phyloP scores from a whole-genome alignment of 2,113 vertebrate genomes.

The Lophochroa leadbeateri region DNA sequence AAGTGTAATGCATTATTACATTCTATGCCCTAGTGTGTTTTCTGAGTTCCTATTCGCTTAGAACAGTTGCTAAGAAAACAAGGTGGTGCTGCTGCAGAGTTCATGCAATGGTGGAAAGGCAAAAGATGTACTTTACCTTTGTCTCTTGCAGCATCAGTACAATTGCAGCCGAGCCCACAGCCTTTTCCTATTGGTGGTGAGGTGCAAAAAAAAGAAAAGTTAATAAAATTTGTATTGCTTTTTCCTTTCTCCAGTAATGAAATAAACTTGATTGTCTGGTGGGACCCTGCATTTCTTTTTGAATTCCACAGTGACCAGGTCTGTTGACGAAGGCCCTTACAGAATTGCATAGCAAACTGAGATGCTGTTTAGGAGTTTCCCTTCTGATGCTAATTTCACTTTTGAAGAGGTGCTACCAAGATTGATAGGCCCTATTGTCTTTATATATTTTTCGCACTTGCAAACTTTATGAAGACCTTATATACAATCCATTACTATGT shows the following conservation, averaged over 20 bases:
- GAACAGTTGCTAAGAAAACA: slow-evolving; percentile 48
- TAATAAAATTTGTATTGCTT: neutral
- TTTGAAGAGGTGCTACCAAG: neutral
- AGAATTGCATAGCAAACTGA: neutral
- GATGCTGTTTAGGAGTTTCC: neutral
- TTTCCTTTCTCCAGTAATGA: neutral
- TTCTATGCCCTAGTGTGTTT: slow-evolving; percentile 42
- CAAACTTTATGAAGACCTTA: neutral
- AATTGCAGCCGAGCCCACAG: slow-evolving; percentile 4
- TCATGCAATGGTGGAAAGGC: slow-evolving; percentile 14
- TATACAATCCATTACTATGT: neutral
- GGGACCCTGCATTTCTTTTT: neutral
- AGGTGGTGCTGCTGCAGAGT: slow-evolving; percentile 45
- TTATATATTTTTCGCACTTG: neutral
- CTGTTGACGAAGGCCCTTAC: neutral
- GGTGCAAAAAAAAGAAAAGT: neutral
- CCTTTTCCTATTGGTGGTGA: slow-evolving; percentile 36
- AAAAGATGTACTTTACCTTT: slow-evolving; percentile 41
- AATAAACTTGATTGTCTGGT: neutral
- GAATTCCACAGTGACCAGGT: neutral
- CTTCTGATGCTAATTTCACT: neutral
- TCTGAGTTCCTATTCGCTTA: slow-evolving; percentile 38
- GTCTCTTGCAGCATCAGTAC: slow-evolving; percentile 24
- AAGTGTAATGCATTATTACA: slow-evolving; percentile 2
- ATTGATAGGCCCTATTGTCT: neutral